Conservation (phyloP, 2,797 vertebrate genomes). For the Tolypeutes matacus region DNA sequence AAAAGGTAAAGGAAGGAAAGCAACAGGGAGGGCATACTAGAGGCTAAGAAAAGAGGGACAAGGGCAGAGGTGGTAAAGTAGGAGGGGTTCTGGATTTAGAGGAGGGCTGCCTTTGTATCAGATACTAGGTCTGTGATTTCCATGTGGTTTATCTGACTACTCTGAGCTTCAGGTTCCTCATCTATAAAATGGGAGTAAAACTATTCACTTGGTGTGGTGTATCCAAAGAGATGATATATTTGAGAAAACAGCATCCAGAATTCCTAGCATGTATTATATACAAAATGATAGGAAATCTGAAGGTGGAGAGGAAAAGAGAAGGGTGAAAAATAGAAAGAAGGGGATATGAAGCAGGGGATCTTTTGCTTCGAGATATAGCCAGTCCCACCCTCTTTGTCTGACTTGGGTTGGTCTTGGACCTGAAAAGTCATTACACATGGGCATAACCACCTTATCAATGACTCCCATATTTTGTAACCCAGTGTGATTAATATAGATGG, state of each 20-base stretch:
- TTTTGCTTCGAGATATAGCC: background rate
- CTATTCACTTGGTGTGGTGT: background rate
- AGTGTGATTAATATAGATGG: background rate
- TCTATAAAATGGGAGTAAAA: background rate
- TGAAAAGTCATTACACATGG: background rate
- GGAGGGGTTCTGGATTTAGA: background rate
- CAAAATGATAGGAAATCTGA: background rate
- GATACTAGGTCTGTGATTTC: background rate
- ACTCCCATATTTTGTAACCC: background rate
- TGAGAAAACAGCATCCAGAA: background rate
- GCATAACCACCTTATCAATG: background rate
- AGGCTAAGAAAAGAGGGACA: background rate
- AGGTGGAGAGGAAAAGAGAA: background rate
- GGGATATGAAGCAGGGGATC: background rate
- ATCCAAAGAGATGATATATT: background rate
- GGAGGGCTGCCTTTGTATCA: background rate
- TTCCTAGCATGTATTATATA: background rate
- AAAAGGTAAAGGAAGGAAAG: background rate
- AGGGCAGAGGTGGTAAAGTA: fast-evolving
- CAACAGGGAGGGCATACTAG: background rate
- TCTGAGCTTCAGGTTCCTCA: background rate
- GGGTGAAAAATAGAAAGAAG: background rate
- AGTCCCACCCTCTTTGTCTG: background rate
- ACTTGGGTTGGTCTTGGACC: background rate
- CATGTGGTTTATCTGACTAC: background rate